Conservation (phyloP, 2,888 invertebrate genomes). For the Eretmocerus hayati region DNA sequence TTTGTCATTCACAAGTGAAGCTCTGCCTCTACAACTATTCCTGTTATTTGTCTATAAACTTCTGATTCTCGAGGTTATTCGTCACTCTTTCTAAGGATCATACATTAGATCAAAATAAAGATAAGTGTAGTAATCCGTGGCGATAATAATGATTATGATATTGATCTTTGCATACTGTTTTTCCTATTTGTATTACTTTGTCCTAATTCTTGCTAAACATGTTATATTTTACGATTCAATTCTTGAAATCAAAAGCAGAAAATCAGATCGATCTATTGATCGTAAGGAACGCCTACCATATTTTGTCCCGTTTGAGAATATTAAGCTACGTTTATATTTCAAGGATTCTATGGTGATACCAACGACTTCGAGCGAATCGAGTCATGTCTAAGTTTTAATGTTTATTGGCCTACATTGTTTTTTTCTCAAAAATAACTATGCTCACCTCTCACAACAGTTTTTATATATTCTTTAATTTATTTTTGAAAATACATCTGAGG, state of each 20-base stretch:
- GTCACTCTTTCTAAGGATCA: constrained; percentile 19
- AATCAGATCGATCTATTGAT: constrained; percentile 13
- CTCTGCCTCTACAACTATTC: constrained; percentile 22
- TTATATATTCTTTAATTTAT: constrained; percentile 15
- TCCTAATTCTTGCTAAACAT: constrained; percentile 9
- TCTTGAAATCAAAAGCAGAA: constrained; percentile 10
- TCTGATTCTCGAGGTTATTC: constrained; percentile 18
- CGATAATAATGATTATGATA: constrained; percentile 11
- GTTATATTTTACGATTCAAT: constrained; percentile 16
- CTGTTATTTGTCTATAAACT: constrained; percentile 17
- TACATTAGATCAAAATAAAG: constrained; percentile 11
- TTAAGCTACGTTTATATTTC: constrained; percentile 1
- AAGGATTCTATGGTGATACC: not conserved
- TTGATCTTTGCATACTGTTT: constrained; percentile 13
- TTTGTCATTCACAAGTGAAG: constrained; percentile 12
- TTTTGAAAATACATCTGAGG: constrained; percentile 20
- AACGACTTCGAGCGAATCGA: constrained; percentile 17
- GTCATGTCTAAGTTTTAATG: not conserved
- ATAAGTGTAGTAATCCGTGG: constrained; percentile 11
- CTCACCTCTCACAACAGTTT: constrained; percentile 17
- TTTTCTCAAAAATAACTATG: constrained; percentile 16
- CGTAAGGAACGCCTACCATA: constrained; percentile 7
- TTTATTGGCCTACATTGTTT: not conserved
- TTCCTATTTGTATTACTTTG: constrained; percentile 11
- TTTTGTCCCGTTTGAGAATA: not conserved